phyloP scores from a whole-genome alignment of 2,113 vertebrate genomes.

The Sigmodon hispidus region DNA sequence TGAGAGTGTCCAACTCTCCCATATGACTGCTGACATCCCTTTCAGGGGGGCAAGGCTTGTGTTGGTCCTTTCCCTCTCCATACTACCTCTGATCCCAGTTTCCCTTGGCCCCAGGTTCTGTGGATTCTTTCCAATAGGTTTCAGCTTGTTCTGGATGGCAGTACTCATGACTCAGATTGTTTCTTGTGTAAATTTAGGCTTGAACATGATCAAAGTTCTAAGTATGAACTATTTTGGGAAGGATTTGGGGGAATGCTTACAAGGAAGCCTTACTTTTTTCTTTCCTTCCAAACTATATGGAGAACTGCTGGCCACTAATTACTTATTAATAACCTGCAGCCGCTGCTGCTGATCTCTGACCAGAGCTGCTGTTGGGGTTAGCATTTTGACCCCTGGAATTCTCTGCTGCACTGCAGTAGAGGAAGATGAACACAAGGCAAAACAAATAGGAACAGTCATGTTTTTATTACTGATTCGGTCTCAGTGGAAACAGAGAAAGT shows the following conservation, averaged over 20 bases:
- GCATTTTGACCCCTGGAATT: neutral
- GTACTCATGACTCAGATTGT: accelerated
- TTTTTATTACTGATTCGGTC: neutral
- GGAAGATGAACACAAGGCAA: neutral
- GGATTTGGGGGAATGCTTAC: neutral
- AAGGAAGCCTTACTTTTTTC: neutral
- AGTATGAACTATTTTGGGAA: neutral
- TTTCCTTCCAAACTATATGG: neutral
- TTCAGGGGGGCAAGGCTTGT: too few species aligned
- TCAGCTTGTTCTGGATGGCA: neutral
- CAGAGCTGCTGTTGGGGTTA: accelerated
- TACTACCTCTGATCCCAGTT: too few species aligned
- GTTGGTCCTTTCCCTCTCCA: too few species aligned
- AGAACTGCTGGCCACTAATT: neutral
- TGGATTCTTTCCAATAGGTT: neutral
- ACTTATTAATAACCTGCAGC: neutral
- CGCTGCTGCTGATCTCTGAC: neutral
- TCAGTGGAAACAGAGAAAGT: neutral
- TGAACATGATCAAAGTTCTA: neutral
- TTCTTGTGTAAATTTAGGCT: neutral
- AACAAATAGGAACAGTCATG: neutral
- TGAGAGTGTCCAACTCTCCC: too few species aligned
- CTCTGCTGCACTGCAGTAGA: neutral
- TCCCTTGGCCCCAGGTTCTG: neutral
- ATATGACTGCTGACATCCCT: neutral